These are phyloP conservation scores for Drosophila pectinifera DNA, from an alignment of 1,140 invertebrate genomes.

Conservation along the genomic window DNA sequence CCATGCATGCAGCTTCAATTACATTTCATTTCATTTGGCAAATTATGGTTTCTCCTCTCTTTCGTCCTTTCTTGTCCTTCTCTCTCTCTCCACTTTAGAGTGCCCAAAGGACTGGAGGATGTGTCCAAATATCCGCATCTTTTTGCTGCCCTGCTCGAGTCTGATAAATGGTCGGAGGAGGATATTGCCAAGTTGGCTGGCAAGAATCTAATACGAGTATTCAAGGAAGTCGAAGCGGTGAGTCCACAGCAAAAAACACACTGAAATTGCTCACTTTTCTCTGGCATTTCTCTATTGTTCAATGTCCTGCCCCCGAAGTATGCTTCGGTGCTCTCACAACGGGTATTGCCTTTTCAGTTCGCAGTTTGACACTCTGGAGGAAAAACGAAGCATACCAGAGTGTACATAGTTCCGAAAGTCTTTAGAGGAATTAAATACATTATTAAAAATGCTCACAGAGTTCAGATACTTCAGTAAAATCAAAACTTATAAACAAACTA, in stretches of 20 bases:
- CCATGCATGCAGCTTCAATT: slow-evolving; percentile 22
- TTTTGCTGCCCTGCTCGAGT: slow-evolving; percentile 88
- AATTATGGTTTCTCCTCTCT: slow-evolving; percentile 32
- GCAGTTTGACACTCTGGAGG: not conserved
- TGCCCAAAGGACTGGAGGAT: slow-evolving; percentile 91
- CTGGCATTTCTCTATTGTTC: slow-evolving; percentile 59
- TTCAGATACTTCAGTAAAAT: not conserved
- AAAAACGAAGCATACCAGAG: too few relatives aligned
- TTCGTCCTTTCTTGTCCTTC: not conserved
- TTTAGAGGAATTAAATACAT: not conserved
- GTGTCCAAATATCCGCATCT: slow-evolving; percentile 93
- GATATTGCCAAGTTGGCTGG: slow-evolving; percentile 92
- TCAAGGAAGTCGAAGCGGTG: slow-evolving; percentile 91
- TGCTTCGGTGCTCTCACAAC: slow-evolving; percentile 20
- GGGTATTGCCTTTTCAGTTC: slow-evolving; percentile 3
- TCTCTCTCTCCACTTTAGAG: slow-evolving; percentile 85
- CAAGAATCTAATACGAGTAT: slow-evolving; percentile 90
- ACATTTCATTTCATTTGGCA: slow-evolving; percentile 39
- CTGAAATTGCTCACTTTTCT: slow-evolving; percentile 44
- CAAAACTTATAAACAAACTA: too few relatives aligned
- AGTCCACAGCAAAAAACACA: slow-evolving; percentile 67
- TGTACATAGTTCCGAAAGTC: too few relatives aligned
- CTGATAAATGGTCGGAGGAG: slow-evolving; percentile 89
- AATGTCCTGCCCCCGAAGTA: slow-evolving; percentile 22
- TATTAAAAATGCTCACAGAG: too few relatives aligned